A percentile compares a stretch with the other conserved stretches of the same genome.
phyloP scores from a whole-genome alignment of 2,113 vertebrate genomes.

The Ceuthmochares aereus region DNA sequence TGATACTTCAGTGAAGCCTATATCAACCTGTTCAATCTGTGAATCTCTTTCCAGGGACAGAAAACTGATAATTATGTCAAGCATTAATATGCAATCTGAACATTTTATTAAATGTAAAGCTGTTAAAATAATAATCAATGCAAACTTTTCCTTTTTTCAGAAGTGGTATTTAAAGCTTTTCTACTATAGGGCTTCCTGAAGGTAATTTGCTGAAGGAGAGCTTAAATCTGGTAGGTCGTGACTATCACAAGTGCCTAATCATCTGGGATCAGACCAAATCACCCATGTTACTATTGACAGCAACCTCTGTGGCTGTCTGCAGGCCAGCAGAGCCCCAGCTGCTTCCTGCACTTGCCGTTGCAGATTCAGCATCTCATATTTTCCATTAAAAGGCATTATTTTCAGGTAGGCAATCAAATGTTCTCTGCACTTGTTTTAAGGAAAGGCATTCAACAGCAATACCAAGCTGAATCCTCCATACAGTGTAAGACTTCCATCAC shows the following conservation, averaged over 20 bases:
- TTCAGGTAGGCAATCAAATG: constrained; percentile 31
- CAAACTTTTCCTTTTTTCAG: background rate
- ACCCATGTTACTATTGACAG: constrained; percentile 2
- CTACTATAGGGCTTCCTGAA: background rate
- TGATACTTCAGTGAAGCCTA: background rate
- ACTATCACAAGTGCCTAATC: background rate
- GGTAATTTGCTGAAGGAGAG: background rate
- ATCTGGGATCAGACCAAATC: constrained; percentile 27
- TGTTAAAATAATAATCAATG: background rate
- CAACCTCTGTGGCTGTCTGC: background rate
- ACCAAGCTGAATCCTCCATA: background rate
- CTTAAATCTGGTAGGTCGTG: background rate
- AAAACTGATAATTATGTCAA: background rate
- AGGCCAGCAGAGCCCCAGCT: background rate
- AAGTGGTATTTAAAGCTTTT: background rate
- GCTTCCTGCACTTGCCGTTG: background rate
- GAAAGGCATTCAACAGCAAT: constrained; percentile 1
- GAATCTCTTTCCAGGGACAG: background rate
- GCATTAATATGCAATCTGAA: background rate
- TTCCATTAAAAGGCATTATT: constrained; percentile 40
- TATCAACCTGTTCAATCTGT: background rate
- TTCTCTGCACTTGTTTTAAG: constrained; percentile 39
- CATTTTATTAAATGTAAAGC: background rate
- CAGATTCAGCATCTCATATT: background rate
- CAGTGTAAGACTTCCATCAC: background rate